Evolutionary conservation across 2,888 invertebrate species (phyloP), one percentile per base, ranked within the genome.

Genomic region (Criorhina ranunculi): DNA sequence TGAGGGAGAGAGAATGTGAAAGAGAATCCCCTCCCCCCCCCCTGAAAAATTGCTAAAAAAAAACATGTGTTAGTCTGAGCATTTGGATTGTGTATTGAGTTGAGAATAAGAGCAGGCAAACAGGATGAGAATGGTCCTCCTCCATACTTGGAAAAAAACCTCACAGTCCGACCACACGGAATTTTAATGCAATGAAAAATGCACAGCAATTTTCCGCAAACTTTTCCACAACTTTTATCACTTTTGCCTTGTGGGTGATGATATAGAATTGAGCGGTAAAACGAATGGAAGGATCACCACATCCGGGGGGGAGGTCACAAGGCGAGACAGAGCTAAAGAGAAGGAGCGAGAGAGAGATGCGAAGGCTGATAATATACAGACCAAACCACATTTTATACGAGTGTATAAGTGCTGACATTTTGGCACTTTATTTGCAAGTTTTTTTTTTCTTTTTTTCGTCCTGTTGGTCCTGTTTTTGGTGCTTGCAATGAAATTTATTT

Each of bases 141-240:
- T 8, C 11, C 49, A 29, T 46, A 35, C 46, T 3, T 19, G 19
- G 4, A 46, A 46, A 76, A 44, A 72, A 83, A 79, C 69, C 79
- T 59, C 75, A 70, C 42, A 64, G 64, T 64, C 24, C 75, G 69
- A 79, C 83, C 79, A 42, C 83, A 85, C 37, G 69, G 83, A 85
- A 85, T 85, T 79, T 85, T 75, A 85, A 85, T 85, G 83, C 83
- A 85, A 79, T 85, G 83, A 85, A 85, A 85, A 80, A 80, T 75
- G 83, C 83, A 85, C 69, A 85, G 75, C 69, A 85, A 75, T 85
- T 80, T 80, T 85, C 83, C 83, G 80, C 83, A 85, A 85, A 75
- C 83, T 79, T 79, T 83, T 85, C 79, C 83, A 85, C 83, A 85
- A 80, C 83, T 80, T 85, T 85, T 80, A 85, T 85, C 83, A 85